phyloP scores from a whole-genome alignment of 1,140 invertebrate species.

The Kradibia gibbosae region DNA sequence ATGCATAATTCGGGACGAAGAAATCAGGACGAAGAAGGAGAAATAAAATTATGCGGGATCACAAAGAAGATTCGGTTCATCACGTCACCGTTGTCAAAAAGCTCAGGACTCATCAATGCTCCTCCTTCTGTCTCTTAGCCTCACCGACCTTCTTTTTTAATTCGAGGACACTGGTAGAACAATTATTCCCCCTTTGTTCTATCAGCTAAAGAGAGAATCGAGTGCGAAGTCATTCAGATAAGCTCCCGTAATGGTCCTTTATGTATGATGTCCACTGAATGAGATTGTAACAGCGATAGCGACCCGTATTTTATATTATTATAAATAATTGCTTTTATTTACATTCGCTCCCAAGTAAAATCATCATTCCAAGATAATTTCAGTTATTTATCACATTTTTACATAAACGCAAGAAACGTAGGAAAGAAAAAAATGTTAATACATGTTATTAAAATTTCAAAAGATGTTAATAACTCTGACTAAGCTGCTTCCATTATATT shows the following conservation, averaged over 20 bases:
- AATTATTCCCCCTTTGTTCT: slow-evolving; percentile 58
- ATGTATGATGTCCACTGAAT: neutral
- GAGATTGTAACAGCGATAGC: too few species aligned
- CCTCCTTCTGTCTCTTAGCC: neutral
- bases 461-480: too few species aligned
- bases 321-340: too few species aligned
- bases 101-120: slow-evolving; percentile 23
- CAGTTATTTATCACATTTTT: too few species aligned
- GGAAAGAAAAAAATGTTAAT: too few species aligned
- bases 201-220: slow-evolving; percentile 22
- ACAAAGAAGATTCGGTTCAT: slow-evolving; percentile 60
- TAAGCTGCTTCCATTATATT: too few species aligned
- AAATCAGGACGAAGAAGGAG: slow-evolving; percentile 58
- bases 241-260: neutral
- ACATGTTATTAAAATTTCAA: too few species aligned
- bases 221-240: slow-evolving; percentile 1
- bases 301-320: too few species aligned
- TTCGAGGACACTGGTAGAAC: slow-evolving; percentile 62
- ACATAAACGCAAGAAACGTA: too few species aligned
- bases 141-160: slow-evolving; percentile 59
- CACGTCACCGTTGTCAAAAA: slow-evolving; percentile 46
- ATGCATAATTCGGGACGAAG: slow-evolving; percentile 67
- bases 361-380: too few species aligned
- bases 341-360: too few species aligned
- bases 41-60: slow-evolving; percentile 70